phyloP scores from a whole-genome alignment of 2,113 vertebrate species.

The Anser brachyrhynchus region DNA sequence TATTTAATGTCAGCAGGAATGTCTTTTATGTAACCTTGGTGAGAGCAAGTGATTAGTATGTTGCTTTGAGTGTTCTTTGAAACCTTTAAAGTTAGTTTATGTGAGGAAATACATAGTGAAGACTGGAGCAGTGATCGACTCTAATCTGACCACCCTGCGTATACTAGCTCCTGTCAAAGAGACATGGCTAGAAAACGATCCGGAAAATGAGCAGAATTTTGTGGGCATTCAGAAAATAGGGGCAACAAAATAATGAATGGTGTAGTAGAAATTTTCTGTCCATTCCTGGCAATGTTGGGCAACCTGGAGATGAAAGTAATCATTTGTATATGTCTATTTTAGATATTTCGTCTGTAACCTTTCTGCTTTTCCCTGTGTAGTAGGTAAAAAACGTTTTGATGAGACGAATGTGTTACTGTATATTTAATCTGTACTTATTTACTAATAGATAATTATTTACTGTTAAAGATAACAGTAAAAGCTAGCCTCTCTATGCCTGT shows the following conservation, averaged over 20 bases:
- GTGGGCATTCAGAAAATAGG: neutral
- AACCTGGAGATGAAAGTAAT: neutral
- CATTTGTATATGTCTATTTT: rapidly evolving
- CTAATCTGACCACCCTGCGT: neutral
- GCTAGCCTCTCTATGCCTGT: neutral
- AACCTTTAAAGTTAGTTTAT: neutral
- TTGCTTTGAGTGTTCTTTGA: neutral
- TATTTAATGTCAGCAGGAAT: neutral
- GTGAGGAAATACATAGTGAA: neutral
- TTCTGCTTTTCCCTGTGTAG: neutral
- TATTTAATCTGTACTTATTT: neutral
- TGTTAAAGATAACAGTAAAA: neutral
- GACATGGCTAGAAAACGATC: neutral
- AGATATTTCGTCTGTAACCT: neutral
- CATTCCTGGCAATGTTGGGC: neutral
- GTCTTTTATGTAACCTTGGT: neutral
- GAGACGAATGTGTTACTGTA: neutral
- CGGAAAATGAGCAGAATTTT: neutral
- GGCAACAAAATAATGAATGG: neutral
- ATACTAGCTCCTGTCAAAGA: neutral
- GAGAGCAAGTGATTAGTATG: neutral
- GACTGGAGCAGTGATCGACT: neutral
- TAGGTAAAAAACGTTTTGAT: neutral
- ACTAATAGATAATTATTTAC: neutral
- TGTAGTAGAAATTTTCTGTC: neutral